Conservation (phyloP, 1,140 invertebrate genomes). For the Drosophila neocordata region DNA sequence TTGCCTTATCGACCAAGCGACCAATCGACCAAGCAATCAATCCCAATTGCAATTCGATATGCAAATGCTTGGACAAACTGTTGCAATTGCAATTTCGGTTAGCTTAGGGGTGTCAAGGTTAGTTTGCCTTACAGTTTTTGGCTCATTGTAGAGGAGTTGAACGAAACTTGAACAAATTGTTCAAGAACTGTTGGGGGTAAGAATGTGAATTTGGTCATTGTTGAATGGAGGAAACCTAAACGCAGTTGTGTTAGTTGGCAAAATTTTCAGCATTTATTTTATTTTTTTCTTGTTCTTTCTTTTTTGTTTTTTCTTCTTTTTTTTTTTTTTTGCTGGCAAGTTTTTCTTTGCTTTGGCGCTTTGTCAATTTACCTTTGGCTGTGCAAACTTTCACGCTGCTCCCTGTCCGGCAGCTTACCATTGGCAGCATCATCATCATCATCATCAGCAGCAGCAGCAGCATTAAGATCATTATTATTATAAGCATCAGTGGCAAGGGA, state of each 20-base stretch:
- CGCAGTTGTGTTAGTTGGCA: conserved; percentile 46
- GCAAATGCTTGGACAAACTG: conserved; percentile 70
- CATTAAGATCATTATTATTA: conserved; percentile 28
- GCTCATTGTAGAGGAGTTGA: conserved; percentile 40
- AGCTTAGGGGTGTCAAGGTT: conserved; percentile 55
- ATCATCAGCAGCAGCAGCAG: conserved; percentile 21
- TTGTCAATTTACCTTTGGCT: conserved; percentile 74
- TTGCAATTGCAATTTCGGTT: conserved; percentile 32
- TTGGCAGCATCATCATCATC: conserved; percentile 30
- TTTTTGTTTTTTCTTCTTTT: conserved; percentile 15
- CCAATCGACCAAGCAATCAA: conserved; percentile 58
- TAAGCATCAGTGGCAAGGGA: conserved; percentile 14
- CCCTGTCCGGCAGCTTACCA: conserved; percentile 3
- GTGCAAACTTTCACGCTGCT: conserved; percentile 64
- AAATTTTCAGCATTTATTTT: conserved; percentile 21
- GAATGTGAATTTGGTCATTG: too few species aligned
- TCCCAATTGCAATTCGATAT: conserved; percentile 64
- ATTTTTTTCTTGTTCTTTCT: conserved; percentile 9
- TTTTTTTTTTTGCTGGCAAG: conserved; percentile 15
- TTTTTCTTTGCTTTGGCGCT: conserved; percentile 35
- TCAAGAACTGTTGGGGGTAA: conserved; percentile 7
- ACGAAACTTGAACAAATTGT: conserved; percentile 51
- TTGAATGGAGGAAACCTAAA: conserved; percentile 41
- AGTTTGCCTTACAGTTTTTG: conserved; percentile 48
- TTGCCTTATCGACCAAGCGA: conserved; percentile 36